Conservation (phyloP, 2,113 vertebrate species). For the Neofelis nebulosa region DNA sequence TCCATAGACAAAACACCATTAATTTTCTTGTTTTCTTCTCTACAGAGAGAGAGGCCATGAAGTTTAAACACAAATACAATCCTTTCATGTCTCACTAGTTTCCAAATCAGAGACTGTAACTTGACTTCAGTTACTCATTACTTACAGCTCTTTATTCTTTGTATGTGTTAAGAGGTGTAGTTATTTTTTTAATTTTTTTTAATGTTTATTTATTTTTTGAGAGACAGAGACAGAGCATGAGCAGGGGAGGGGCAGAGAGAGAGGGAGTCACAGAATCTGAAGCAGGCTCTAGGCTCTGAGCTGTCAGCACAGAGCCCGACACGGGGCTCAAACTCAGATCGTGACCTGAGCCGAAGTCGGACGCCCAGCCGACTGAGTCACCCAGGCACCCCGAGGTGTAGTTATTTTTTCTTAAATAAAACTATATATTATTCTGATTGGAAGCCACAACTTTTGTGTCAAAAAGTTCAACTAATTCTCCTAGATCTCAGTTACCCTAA, state of each 20-base stretch:
- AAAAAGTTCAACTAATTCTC: slow-evolving; percentile 66
- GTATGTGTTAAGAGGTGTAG: not conserved
- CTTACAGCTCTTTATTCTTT: slow-evolving; percentile 82
- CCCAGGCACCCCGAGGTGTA: not conserved
- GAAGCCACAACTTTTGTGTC: slow-evolving; percentile 75
- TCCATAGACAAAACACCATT: slow-evolving; percentile 77
- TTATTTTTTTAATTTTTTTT: slow-evolving; percentile 36
- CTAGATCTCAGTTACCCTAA: slow-evolving; percentile 71
- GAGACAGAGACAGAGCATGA: too few relatives aligned
- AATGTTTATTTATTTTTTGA: too few relatives aligned
- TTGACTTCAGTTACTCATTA: slow-evolving; percentile 60
- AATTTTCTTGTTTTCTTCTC: slow-evolving; percentile 80
- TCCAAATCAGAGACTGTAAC: slow-evolving; percentile 29
- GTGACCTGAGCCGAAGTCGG: too few relatives aligned
- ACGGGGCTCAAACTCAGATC: too few relatives aligned
- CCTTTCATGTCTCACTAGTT: slow-evolving; percentile 51
- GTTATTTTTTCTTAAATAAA: slow-evolving; percentile 70
- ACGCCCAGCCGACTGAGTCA: too few relatives aligned
- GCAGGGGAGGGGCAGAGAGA: too few relatives aligned
- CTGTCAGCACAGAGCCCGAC: too few relatives aligned
- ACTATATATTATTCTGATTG: slow-evolving; percentile 78
- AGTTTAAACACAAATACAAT: slow-evolving; percentile 77
- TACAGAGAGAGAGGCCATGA: slow-evolving; percentile 73
- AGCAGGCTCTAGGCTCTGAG: too few relatives aligned
- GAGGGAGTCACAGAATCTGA: too few relatives aligned